Evolutionary conservation across 1,140 invertebrate genomes (phyloP), one percentile per base, ranked within the genome.

Genomic region (Zaprionus davidi): DNA sequence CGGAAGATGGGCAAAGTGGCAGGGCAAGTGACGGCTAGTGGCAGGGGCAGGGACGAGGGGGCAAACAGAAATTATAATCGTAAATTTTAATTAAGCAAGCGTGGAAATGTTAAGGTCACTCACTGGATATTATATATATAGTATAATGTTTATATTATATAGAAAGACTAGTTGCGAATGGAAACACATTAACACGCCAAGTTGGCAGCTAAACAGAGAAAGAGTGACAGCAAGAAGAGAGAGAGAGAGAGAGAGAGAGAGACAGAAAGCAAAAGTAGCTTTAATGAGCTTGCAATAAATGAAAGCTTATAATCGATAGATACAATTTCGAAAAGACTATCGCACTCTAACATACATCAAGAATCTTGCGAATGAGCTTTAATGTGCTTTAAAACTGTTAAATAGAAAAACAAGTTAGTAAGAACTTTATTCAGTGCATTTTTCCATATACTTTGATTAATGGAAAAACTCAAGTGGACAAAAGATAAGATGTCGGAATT

Each of bases 11-110:
- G n/a, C 15, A 46, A 9, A 28, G 38, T 17, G 41, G 20, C 46
- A 51, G 24, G 59, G 4, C 24, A 34, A 28, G 20, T 1, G 31
- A 31, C 9, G 31, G 31, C 31, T 2, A 28, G 38, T 12, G 24
- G 20, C 46, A 51, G 24, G 41, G 4, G 20, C 20, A 22, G 24
- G 5, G 24, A 15, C n/a, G 26, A 3, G n/a, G 20, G 31, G 26
- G 7, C 5, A 55, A 55, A 26, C 38, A 28, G n/a, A 55, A n/a
- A 55, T 31, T 34, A 11, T 65, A 53, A 65, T 55, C 6, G 20
- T 67, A 67, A 31, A 67, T 67, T 58, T 58, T 46, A 67, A 58
- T 58, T 67, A 20, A 24, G 36, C 15, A 28, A 63, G 56, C 56
- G 56, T 56, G 26, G 59, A 17, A 62, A 49, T 62, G 41, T 31